Conservation (phyloP, 1,140 invertebrate species). For the Centruroides vittatus region DNA sequence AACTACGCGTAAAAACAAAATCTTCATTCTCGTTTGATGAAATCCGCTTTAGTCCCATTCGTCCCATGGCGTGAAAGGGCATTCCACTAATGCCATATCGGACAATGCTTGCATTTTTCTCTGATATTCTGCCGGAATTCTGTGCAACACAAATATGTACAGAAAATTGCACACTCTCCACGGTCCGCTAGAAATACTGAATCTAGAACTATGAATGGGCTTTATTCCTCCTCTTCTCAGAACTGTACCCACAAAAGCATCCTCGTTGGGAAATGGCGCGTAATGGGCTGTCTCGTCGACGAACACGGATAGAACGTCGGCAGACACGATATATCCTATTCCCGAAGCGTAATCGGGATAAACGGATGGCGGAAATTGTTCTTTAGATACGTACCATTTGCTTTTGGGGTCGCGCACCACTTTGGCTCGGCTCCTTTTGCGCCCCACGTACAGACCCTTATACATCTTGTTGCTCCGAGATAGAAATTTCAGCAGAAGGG, state of each 20-base stretch:
- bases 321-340: constrained; percentile 7
- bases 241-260: constrained; percentile 10
- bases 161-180: constrained; percentile 9
- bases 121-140: background rate
- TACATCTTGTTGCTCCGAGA: background rate
- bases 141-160: constrained; percentile 8
- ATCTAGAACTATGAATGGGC: constrained; percentile 7
- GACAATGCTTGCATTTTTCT: constrained; percentile 2
- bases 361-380: background rate
- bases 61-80: background rate
- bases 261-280: constrained; percentile 10
- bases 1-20: too few relatives aligned
- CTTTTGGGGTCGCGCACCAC: constrained; percentile 9
- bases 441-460: constrained; percentile 6
- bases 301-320: constrained; percentile 1
- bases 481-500: constrained; percentile 2
- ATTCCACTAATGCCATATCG: background rate
- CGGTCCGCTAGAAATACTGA: background rate
- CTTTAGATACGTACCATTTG: constrained; percentile 6
- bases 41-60: background rate
- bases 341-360: constrained; percentile 11
- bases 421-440: background rate
- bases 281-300: background rate
- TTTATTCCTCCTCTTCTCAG: background rate
- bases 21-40: too few relatives aligned